Evolutionary conservation across 1,140 invertebrate species (phyloP).

Genomic region (Lordiphosa collinella): DNA sequence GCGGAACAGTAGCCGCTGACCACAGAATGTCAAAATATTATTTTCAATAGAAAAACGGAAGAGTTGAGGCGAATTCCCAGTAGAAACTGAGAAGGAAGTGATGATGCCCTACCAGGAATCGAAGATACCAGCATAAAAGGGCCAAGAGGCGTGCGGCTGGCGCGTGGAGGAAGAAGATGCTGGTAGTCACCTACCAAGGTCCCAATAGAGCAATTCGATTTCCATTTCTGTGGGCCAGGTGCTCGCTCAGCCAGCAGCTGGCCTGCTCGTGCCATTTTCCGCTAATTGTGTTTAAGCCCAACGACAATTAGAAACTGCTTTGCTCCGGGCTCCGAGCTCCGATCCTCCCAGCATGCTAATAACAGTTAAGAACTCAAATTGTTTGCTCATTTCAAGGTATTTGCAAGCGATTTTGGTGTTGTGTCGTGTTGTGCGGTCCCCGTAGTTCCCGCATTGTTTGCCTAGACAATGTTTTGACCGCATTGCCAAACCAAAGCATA

Average conservation of each 20-base stretch:
- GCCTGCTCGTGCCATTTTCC: slow-evolving; percentile 62
- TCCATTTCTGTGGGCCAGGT: slow-evolving; percentile 31
- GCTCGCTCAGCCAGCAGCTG: slow-evolving; percentile 18
- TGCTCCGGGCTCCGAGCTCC: too few species aligned
- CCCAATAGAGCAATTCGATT: slow-evolving; percentile 35
- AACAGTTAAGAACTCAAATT: slow-evolving; percentile 67
- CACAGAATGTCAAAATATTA: slow-evolving; percentile 52
- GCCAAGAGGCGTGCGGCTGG: slow-evolving; percentile 33
- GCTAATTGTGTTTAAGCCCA: slow-evolving; percentile 72
- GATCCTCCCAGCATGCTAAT: slow-evolving; percentile 67
- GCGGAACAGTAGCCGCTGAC: slow-evolving; percentile 31
- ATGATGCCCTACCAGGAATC: slow-evolving; percentile 34
- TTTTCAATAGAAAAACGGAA: slow-evolving; percentile 54
- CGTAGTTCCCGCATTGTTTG: slow-evolving; percentile 53
- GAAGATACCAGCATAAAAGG: slow-evolving; percentile 49
- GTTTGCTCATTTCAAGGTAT: slow-evolving; percentile 72
- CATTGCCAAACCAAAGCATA: slow-evolving; percentile 68
- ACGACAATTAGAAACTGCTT: slow-evolving; percentile 72
- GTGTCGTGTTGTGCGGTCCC: slow-evolving; percentile 56
- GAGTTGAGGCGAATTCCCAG: slow-evolving; percentile 44
- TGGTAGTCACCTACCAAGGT: slow-evolving; percentile 34
- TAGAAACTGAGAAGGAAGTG: slow-evolving; percentile 29
- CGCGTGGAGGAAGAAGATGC: slow-evolving; percentile 47
- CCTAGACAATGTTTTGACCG: slow-evolving; percentile 71
- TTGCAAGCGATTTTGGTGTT: slow-evolving; percentile 17